Evolutionary conservation across 1,140 invertebrate genomes (phyloP).

Genomic region (Chironomus striatipennis): DNA sequence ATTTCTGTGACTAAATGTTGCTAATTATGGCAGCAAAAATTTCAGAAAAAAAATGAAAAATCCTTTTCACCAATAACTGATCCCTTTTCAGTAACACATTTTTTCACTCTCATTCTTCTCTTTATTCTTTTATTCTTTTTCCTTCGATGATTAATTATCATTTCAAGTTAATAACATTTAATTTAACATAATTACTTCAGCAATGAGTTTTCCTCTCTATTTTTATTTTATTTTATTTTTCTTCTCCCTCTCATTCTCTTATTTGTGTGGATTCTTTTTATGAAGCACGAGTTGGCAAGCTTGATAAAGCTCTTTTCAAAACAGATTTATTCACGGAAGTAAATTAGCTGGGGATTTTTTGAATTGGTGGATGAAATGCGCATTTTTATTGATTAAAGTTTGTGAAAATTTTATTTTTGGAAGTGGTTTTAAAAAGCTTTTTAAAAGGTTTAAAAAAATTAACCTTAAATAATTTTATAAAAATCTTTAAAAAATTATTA

Average conservation of each 20-base stretch:
- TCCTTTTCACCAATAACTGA: constrained; percentile 13
- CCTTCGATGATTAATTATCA: constrained; percentile 21
- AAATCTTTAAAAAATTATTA: too few relatives aligned
- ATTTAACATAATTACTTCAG: constrained; percentile 19
- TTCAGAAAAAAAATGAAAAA: not conserved
- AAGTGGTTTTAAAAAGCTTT: too few relatives aligned
- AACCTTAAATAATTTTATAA: too few relatives aligned
- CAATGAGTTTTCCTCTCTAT: not conserved
- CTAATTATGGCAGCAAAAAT: constrained; percentile 16
- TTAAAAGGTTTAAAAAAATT: too few relatives aligned
- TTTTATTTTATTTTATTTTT: too few relatives aligned
- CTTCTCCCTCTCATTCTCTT: too few relatives aligned
- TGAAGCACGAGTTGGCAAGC: too few relatives aligned
- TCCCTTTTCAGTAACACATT: not conserved
- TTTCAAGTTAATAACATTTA: constrained; percentile 23
- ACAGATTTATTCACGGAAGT: not conserved
- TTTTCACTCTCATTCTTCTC: not conserved
- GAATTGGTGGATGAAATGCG: not conserved
- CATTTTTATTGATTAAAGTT: too few relatives aligned
- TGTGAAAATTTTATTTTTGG: too few relatives aligned
- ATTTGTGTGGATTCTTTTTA: too few relatives aligned
- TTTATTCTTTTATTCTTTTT: not conserved
- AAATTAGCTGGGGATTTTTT: too few relatives aligned
- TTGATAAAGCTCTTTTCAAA: not conserved
- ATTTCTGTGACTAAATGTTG: constrained; percentile 11